Evolutionary conservation across 2,113 vertebrate genomes (phyloP), one percentile per base, ranked within the genome.

Genomic region (Azemiops feae): DNA sequence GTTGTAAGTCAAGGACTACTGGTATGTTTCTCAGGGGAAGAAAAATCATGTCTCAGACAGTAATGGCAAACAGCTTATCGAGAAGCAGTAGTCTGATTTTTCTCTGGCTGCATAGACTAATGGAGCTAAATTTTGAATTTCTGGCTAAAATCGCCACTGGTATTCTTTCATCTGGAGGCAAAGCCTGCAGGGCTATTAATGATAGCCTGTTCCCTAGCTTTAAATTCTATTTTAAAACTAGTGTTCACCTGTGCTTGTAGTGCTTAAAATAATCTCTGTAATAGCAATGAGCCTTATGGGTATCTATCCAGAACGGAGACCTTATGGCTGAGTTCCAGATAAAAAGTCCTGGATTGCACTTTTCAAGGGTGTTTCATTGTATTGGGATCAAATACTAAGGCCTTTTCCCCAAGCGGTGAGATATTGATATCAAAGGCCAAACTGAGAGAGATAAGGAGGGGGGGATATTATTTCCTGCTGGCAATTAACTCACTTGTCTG

Each of bases 101-200:
- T 3, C 55, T 1, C 54, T 55, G 8, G 22, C 23, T 50, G 11
- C 50, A 90, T 16, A 39, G 45, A 7, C 5, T 45, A 23, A 64
- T 3, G 3, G 58, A 14, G 20, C 34, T 27, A 5, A 86, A 43
- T 30, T 94, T 90, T 95, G 95, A 94, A 93, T 90, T 20, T 47
- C 85, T 89, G 47, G 89, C 27, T 0, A n/a, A 0, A 23, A 69
- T 5, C 0, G 0, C 0, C 90, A 88, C 91, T 85, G 89, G 94
- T 50, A 64, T 64, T 14, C 27, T 69, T n/a, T n/a, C 30, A n/a
- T 14, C 30, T n/a, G 30, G 30, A n/a, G 11, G 11, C 30, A 16
- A 69, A 69, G 30, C 12, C 60, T 69, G 60, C 60, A 69, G 27
- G 27, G 11, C 60, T 64, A 30, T 64, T 64, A 69, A 74, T 34